Evolutionary conservation across 2,888 invertebrate genomes (phyloP).

Genomic region (Polyommatus iphigenia): DNA sequence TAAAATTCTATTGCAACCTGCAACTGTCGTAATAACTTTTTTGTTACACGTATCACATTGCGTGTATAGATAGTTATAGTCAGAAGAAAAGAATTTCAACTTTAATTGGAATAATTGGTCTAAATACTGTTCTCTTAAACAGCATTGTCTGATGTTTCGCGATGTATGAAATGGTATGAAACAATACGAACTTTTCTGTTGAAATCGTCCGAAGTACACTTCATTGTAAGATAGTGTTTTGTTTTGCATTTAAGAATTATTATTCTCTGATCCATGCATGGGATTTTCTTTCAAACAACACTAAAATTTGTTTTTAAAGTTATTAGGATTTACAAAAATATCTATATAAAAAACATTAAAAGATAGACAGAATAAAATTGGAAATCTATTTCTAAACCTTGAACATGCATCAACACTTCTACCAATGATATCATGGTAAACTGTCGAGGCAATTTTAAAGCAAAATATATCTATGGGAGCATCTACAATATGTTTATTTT

Average conservation of each 20-base stretch:
- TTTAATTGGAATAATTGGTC: constrained; percentile 20
- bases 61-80: constrained; percentile 4
- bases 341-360: no score
- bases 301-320: no score
- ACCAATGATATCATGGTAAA: not conserved
- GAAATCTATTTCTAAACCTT: no score
- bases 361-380: not conserved
- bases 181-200: not conserved
- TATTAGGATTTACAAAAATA: no score
- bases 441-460: not conserved
- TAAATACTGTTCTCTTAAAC: constrained; percentile 6
- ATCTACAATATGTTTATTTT: not conserved
- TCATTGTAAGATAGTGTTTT: not conserved
- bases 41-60: not conserved
- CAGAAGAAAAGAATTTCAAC: constrained; percentile 17
- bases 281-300: no score
- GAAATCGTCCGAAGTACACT: not conserved
- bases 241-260: not conserved
- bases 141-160: constrained; percentile 1
- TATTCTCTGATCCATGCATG: not conserved
- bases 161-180: not conserved
- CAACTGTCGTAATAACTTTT: constrained; percentile 24
- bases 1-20: constrained; percentile 18
- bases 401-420: no score
- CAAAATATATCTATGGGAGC: not conserved